Conservation (phyloP, 2,888 invertebrate species). For the Himalopsyche kuldschensis region DNA sequence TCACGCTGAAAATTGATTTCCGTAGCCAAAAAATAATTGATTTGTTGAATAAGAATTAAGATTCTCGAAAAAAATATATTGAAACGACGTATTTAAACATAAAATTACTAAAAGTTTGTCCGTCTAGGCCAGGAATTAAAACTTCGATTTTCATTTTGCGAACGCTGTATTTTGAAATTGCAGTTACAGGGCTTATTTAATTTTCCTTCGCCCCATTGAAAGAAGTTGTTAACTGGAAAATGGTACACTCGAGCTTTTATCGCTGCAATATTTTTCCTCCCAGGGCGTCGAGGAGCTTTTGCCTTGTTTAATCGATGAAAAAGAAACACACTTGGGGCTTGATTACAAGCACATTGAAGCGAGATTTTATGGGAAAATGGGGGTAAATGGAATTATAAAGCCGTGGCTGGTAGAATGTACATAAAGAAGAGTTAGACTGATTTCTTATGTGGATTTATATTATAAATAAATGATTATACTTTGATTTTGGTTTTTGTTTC, state of each 20-base stretch:
- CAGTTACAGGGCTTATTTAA: not conserved
- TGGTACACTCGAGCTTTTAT: slow-evolving; percentile 30
- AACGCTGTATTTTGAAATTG: not conserved
- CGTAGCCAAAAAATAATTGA: too few species aligned
- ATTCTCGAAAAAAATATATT: too few species aligned
- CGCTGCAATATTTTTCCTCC: slow-evolving; percentile 19
- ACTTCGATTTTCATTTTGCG: not conserved
- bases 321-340: not conserved
- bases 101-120: not conserved
- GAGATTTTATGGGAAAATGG: not conserved
- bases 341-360: not conserved
- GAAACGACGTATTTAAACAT: not conserved
- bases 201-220: not conserved
- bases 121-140: not conserved
- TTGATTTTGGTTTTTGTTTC: too few species aligned
- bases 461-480: too few species aligned
- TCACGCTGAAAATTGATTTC: too few species aligned
- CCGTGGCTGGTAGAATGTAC: too few species aligned
- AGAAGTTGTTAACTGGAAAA: slow-evolving; percentile 29
- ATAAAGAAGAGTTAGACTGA: too few species aligned
- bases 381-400: too few species aligned
- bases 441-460: too few species aligned
- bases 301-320: not conserved
- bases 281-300: not conserved
- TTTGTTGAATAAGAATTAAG: too few species aligned